Conservation (phyloP, 2,888 invertebrate species). For the Antheraea yamamai region DNA sequence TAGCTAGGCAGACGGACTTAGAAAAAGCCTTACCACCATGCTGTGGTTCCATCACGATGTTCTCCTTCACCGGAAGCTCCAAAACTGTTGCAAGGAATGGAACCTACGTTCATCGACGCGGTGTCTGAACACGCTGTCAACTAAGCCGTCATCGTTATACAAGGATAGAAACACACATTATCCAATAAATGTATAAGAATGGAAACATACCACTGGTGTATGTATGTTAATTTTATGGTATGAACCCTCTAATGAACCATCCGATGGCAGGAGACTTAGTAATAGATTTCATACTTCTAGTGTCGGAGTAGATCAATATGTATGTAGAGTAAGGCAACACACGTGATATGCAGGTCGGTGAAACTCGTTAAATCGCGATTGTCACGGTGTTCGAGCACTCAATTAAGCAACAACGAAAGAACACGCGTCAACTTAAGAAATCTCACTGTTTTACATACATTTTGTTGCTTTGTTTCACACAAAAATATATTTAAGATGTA, state of each 20-base stretch:
- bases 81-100: no score
- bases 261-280: background rate
- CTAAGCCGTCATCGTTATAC: no score
- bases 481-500: background rate
- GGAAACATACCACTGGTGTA: background rate
- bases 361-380: slow-evolving; percentile 63
- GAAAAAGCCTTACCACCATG: no score
- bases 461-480: slow-evolving; percentile 12
- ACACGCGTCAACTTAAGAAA: slow-evolving; percentile 14
- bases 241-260: background rate
- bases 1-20: no score
- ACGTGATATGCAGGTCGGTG: slow-evolving; percentile 39
- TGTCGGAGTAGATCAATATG: slow-evolving; percentile 12
- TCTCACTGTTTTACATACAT: slow-evolving; percentile 6
- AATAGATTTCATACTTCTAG: background rate
- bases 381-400: slow-evolving; percentile 38
- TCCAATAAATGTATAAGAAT: no score
- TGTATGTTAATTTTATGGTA: background rate
- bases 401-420: background rate
- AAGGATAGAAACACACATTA: no score
- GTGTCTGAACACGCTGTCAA: no score
- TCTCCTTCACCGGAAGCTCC: no score
- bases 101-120: no score
- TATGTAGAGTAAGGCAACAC: slow-evolving; percentile 18
- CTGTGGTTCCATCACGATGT: no score